phyloP scores from a whole-genome alignment of 64 coral and sea anemone species.

The Stichodactyla mertensii region DNA sequence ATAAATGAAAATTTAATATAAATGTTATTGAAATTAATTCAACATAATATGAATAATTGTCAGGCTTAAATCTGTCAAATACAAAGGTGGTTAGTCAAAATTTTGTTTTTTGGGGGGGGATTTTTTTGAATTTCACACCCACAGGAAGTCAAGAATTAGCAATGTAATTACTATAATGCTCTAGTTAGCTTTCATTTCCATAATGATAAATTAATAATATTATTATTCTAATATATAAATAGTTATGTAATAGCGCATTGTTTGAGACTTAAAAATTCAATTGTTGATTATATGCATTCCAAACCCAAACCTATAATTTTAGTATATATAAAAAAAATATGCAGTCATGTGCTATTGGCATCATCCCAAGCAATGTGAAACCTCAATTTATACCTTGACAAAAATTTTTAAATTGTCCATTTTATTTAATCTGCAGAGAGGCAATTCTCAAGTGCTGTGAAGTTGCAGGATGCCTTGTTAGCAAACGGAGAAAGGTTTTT shows the following conservation, averaged over 20 bases:
- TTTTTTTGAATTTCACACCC: background rate
- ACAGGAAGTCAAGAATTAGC: background rate
- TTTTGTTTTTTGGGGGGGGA: background rate
- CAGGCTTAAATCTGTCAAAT: no score
- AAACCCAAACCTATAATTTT: no score
- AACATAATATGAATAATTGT: no score
- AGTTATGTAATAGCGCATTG: no score
- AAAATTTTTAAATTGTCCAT: background rate
- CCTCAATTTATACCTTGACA: no score
- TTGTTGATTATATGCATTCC: no score
- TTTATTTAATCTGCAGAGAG: slow-evolving; percentile 44
- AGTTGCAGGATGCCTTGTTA: slow-evolving; percentile 72
- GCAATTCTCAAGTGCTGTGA: slow-evolving; percentile 94
- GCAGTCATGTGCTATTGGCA: no score
- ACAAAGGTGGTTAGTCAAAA: no score
- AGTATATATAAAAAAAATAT: no score
- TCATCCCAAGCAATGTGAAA: no score
- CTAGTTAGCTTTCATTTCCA: background rate
- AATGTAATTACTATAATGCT: background rate
- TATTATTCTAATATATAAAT: no score
- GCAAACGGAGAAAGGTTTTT: slow-evolving; percentile 88
- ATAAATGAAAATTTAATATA: background rate
- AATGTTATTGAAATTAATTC: background rate
- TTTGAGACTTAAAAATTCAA: no score
- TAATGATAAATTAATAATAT: background rate